Conservation (phyloP, 2,888 invertebrate species). For the Oscheius sp. region DNA sequence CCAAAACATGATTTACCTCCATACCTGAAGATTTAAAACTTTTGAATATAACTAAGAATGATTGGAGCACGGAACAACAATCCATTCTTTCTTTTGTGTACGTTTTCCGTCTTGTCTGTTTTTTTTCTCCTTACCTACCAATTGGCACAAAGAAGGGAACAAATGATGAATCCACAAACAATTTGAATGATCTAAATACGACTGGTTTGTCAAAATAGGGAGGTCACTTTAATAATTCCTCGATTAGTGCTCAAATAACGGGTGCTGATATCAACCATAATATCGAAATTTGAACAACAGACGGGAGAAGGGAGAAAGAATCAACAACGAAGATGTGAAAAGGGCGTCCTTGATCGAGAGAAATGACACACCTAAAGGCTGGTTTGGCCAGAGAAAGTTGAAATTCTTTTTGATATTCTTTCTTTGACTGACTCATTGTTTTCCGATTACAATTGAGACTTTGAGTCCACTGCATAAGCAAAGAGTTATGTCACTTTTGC, state of each 20-base stretch:
- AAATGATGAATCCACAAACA: conserved; percentile 64
- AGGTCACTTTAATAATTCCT: conserved; percentile 60
- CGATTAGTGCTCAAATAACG: conserved; percentile 59
- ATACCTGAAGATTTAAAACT: conserved; percentile 46
- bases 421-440: too few species aligned
- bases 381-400: too few species aligned
- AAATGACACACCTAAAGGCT: too few species aligned
- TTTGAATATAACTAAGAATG: neutral
- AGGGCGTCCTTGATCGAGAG: too few species aligned
- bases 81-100: conserved; percentile 27
- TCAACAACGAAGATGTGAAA: too few species aligned
- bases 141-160: conserved; percentile 62
- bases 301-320: too few species aligned
- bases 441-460: too few species aligned
- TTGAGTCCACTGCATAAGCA: too few species aligned
- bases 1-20: conserved; percentile 61
- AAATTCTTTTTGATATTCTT: too few species aligned
- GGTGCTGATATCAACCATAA: conserved; percentile 57
- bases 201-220: too few species aligned
- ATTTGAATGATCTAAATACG: conserved; percentile 61
- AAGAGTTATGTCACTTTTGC: too few species aligned
- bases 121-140: conserved; percentile 33
- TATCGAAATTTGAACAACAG: too few species aligned
- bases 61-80: neutral
- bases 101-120: conserved; percentile 37